Base-by-base conservation (phyloP, 2,797 vertebrate genomes). In the Syncerus caffer region DNA sequence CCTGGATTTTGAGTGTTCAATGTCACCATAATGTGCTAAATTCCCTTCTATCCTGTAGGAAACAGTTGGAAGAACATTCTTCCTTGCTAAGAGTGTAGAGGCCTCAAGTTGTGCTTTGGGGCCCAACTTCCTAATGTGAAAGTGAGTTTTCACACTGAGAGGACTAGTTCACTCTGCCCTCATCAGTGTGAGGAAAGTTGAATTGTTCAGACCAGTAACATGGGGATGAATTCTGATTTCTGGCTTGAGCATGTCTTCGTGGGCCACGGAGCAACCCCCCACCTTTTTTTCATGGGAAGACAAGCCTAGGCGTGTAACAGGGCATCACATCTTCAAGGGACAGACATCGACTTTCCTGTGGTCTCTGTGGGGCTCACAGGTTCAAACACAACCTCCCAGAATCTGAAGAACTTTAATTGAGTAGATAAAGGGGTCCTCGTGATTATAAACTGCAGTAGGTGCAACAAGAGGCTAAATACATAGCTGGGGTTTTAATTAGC, bases 401-500 rank as follows among this genome's bases (percentile, higher is more conserved):
- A 98, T 99, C 97, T 95, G 98, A 98, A 98, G 95, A 98, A 99
- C 98, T 98, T 99, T 99, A 99, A 99, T 98, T 99, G 98, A 99
- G 98, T 98, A 99, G 99, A 99, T 99, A 99, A 99, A 99, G 99
- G 99, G 99, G 98, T 99, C 98, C 98, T 98, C 98, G 98, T 99
- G 99, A 99, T 99, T 99, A 99, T 99, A 99, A 99, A 99, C 98
- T 98, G 98, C 98, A 99, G 99, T 99, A 99, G 99, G 99, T 99
- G 98, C 99, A 99, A 99, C 98, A 99, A 99, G 99, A 99, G 99
- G 99, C 99, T 99, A 99, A 99, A 99, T 99, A 99, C 99, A 99
- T 99, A 98, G 99, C 99, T 99, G 98, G 99, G 99, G 99, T 99
- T 99, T 99, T 99, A 99, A 99, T 99, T 99, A 99, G 99, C 98